Conservation (phyloP, 2,113 vertebrate species). For the Misgurnus anguillicaudatus region DNA sequence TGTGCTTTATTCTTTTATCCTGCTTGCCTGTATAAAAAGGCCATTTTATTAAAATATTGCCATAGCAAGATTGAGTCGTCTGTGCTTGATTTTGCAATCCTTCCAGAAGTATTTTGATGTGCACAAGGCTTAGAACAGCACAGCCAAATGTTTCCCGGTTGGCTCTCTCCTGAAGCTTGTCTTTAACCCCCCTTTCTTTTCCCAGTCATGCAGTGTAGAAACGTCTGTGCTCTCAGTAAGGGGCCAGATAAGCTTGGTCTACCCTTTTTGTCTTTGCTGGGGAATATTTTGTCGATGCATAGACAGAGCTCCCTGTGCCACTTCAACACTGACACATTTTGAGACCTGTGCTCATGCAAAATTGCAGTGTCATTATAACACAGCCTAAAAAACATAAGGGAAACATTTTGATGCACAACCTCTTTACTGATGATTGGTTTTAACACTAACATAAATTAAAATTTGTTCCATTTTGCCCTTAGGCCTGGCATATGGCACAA, state of each 20-base stretch:
- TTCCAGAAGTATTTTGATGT: not conserved
- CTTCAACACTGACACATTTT: slow-evolving; percentile 31
- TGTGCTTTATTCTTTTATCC: not conserved
- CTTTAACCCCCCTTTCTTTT: not conserved
- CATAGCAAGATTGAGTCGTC: not conserved
- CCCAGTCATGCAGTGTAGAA: not conserved
- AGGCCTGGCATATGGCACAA: not conserved
- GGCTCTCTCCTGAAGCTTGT: not conserved
- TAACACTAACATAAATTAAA: not conserved
- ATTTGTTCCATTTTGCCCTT: not conserved
- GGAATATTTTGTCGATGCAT: slow-evolving; percentile 26
- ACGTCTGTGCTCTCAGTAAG: slow-evolving; percentile 41
- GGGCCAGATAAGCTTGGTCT: slow-evolving; percentile 22
- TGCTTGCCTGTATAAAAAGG: not conserved
- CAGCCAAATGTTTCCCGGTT: not conserved
- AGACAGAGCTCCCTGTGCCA: slow-evolving; percentile 34
- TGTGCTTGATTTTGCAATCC: slow-evolving; percentile 6
- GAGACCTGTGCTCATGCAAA: not conserved
- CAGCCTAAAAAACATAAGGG: not conserved
- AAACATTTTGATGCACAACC: not conserved
- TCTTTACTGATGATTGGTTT: not conserved
- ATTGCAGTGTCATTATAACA: not conserved
- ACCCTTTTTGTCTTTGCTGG: not conserved
- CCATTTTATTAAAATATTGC: not conserved
- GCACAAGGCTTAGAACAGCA: slow-evolving; percentile 22